These are phyloP conservation scores for Ceyx cyanopectus DNA, from an alignment of 2,113 vertebrate species.

Conservation along the genomic window DNA sequence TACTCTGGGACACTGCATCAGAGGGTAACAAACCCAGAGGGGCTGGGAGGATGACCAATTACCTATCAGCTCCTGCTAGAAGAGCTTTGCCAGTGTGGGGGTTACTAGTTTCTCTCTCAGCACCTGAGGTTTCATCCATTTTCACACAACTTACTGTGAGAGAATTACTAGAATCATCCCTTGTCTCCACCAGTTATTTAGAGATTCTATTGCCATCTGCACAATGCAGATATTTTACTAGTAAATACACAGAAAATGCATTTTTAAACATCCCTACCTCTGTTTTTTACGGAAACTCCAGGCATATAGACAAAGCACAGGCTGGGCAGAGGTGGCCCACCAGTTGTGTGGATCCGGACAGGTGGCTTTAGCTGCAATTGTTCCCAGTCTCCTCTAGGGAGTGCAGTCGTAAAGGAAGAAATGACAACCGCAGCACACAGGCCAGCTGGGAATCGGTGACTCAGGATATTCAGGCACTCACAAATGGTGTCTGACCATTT, in stretches of 20 bases:
- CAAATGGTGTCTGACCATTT: constrained; percentile 21
- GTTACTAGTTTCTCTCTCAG: background rate
- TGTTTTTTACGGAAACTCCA: background rate
- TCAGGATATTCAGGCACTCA: constrained; percentile 50
- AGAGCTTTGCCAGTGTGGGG: background rate
- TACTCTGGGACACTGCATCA: background rate
- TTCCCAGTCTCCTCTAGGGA: constrained; percentile 74
- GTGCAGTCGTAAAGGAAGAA: constrained; percentile 62
- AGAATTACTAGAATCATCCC: background rate
- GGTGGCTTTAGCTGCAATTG: constrained; percentile 24
- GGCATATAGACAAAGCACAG: constrained; percentile 19
- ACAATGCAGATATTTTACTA: background rate
- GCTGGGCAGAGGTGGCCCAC: background rate
- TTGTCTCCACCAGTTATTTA: background rate
- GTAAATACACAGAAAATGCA: background rate
- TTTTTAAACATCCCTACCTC: background rate
- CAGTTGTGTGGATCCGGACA: background rate
- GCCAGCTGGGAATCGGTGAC: constrained; percentile 48
- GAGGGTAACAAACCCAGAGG: background rate
- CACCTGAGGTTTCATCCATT: background rate
- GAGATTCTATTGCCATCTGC: background rate
- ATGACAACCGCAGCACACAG: constrained; percentile 9
- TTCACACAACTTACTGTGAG: background rate
- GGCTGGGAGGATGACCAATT: background rate
- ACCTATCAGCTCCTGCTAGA: background rate